Percentiles rank a stretch among this genome's conserved stretches.
phyloP scores from a whole-genome alignment of 92 coral and sea anemone genomes.

The Epizoanthus stellaris region DNA sequence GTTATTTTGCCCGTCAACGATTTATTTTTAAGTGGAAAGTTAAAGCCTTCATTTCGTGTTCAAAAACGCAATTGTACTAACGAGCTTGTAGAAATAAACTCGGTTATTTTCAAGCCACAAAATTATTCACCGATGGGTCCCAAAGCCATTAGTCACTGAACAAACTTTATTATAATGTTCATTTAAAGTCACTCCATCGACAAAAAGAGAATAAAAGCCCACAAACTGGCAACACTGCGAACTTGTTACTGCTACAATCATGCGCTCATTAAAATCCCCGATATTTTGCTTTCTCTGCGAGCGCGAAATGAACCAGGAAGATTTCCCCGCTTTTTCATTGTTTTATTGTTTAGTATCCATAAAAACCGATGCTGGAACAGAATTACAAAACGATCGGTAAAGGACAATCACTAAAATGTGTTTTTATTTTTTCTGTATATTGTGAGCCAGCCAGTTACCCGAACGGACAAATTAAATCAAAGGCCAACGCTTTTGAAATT shows the following conservation, averaged over 20 bases:
- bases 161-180: constrained; percentile 7
- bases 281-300: background rate
- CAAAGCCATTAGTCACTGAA: background rate
- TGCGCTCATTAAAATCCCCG: background rate
- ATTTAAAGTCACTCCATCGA: constrained; percentile 17
- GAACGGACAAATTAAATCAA: background rate
- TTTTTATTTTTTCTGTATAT: background rate
- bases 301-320: constrained; percentile 3
- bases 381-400: constrained; percentile 15
- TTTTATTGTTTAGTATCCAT: background rate
- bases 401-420: background rate
- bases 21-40: constrained; percentile 7
- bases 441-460: background rate
- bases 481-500: background rate
- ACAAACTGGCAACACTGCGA: no score
- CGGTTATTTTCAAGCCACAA: background rate
- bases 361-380: background rate
- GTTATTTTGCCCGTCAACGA: background rate
- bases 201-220: background rate
- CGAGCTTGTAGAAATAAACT: background rate
- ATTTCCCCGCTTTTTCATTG: constrained; percentile 1
- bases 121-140: background rate
- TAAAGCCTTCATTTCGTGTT: background rate
- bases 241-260: no score
- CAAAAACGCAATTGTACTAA: constrained; percentile 12